Base-by-base conservation (phyloP, 2,888 invertebrate genomes). In the Marronus borbonicus region DNA sequence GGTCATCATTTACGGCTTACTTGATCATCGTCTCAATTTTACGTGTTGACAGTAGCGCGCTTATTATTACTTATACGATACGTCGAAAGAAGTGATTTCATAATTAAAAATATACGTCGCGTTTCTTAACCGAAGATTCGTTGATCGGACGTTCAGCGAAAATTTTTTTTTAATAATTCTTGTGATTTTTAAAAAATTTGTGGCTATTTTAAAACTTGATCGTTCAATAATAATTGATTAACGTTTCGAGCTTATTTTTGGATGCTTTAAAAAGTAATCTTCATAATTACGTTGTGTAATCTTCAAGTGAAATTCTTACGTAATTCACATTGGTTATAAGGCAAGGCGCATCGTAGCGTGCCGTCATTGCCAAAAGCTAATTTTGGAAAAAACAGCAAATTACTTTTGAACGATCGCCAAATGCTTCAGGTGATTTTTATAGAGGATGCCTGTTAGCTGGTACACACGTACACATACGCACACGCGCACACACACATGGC, bases 301-400 rank as follows among this genome's bases (percentile, higher is more conserved):
- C 4, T 50, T 36, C 8, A 49, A 70, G 72, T 72, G 72, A 72
- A 55, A 36, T 24, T 17, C 17, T 72, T 58, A 58, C 39, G 39
- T 60, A 72, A 72, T 60, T 31, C 10, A 17, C 14, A 72, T 58
- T 36, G 58, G 60, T 17, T n/a, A 17, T 72, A 72, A 17, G 17
- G 24, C 24, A 24, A 24, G 72, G 20, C 44, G 66, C 14, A 49
- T 60, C n/a, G 20, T 55, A 20, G 12, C 17, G 72, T 72, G 52
- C n/a, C 58, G 72, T 72, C 72, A 72, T 58, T 72, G 72, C 72
- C 72, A 72, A 72, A 72, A 72, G 20, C 39, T 72, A 72, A 72
- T 72, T 72, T 72, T 39, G 72, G 72, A 58, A 72, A 69, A 72
- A 72, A 72, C 58, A 72, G 70, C 70, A 70, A 70, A 70, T 72